These are phyloP conservation scores for Eristalinus aeneus DNA, from an alignment of 2,888 invertebrate species.

Conservation along the genomic window DNA sequence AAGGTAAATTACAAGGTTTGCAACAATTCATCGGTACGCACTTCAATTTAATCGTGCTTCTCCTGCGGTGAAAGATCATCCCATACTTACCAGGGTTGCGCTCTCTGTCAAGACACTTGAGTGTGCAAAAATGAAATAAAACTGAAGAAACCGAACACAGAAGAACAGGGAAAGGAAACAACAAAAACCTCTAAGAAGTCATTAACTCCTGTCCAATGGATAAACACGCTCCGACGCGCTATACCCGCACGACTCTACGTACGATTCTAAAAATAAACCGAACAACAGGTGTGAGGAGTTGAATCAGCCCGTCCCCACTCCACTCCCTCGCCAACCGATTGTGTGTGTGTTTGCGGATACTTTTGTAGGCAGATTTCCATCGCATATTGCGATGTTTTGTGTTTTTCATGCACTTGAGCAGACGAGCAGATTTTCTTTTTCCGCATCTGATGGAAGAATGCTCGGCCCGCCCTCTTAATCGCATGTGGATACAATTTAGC, in stretches of 20 bases:
- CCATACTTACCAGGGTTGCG: not conserved
- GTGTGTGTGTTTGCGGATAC: slow-evolving; percentile 15
- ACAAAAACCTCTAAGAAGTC: slow-evolving; percentile 50
- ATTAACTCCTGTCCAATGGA: slow-evolving; percentile 60
- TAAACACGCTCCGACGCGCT: slow-evolving; percentile 48
- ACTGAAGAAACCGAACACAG: not conserved
- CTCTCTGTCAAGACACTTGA: slow-evolving; percentile 34
- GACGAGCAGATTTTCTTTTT: slow-evolving; percentile 1
- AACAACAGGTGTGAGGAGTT: slow-evolving; percentile 66
- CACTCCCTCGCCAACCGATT: not conserved
- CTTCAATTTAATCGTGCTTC: slow-evolving; percentile 36
- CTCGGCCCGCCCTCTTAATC: slow-evolving; percentile 49
- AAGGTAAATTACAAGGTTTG: slow-evolving; percentile 60
- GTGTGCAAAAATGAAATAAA: slow-evolving; percentile 31
- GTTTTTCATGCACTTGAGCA: not conserved
- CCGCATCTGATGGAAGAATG: slow-evolving; percentile 23
- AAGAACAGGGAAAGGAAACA: not conserved
- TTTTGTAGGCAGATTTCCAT: slow-evolving; percentile 31
- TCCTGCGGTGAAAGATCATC: slow-evolving; percentile 32
- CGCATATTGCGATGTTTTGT: not conserved
- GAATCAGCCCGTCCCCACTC: slow-evolving; percentile 37
- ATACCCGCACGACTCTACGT: slow-evolving; percentile 15
- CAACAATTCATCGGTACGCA: slow-evolving; percentile 68
- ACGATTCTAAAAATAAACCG: slow-evolving; percentile 63
- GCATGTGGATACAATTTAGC: slow-evolving; percentile 36